These are phyloP conservation scores for Steinernema khuongi DNA, from an alignment of 1,140 invertebrate species.

Conservation along the genomic window DNA sequence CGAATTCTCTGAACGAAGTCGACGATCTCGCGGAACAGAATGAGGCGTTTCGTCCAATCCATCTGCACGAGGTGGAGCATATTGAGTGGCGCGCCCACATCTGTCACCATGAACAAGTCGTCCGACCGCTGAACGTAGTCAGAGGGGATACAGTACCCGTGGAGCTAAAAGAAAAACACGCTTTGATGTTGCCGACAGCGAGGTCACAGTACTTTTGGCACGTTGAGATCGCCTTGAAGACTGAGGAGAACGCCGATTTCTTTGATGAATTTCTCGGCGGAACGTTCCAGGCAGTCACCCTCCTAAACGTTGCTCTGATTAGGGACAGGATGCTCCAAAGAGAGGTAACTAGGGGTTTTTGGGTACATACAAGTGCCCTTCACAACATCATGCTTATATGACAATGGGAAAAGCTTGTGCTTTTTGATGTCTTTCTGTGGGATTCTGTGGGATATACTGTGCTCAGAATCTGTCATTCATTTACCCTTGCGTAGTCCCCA, in stretches of 20 bases:
- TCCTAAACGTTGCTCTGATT: too few species aligned
- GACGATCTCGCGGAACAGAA: not conserved
- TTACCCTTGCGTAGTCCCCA: not conserved
- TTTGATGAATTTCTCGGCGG: slow-evolving; percentile 7
- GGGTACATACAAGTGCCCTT: too few species aligned
- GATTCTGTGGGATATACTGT: too few species aligned
- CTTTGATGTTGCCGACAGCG: slow-evolving; percentile 6
- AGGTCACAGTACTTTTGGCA: not conserved
- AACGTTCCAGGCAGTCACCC: not conserved
- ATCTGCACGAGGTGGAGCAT: slow-evolving; percentile 12
- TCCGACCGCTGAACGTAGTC: not conserved
- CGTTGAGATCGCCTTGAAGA: slow-evolving; percentile 2
- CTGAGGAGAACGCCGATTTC: slow-evolving; percentile 12
- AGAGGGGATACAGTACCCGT: not conserved
- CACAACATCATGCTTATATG: too few species aligned
- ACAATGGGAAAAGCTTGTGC: too few species aligned
- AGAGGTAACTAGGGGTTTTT: too few species aligned
- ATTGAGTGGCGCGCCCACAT: slow-evolving; percentile 1
- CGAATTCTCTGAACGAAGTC: not conserved
- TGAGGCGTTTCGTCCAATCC: not conserved
- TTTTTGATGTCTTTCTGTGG: too few species aligned
- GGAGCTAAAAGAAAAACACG: not conserved
- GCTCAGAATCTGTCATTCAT: too few species aligned
- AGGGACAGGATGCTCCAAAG: too few species aligned
- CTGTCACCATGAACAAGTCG: slow-evolving; percentile 11